phyloP scores from a whole-genome alignment of 37 sponge, comb jelly and placozoan genomes.

The Aphrocallistes beatrix region DNA sequence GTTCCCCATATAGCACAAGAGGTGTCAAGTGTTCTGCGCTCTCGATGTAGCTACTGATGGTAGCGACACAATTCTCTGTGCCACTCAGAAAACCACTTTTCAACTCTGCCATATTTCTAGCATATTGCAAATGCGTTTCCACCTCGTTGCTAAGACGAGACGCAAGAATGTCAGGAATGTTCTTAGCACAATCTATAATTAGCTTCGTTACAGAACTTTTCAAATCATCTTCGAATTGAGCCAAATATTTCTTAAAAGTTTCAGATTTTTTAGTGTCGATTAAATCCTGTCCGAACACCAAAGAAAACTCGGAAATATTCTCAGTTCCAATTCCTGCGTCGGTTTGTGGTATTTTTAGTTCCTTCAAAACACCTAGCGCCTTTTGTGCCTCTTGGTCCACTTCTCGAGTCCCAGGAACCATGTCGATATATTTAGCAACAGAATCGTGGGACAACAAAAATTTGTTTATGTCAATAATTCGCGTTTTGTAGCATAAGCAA shows the following conservation, averaged over 20 bases:
- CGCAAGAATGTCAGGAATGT: slow-evolving; percentile 1
- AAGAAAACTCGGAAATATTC: background rate
- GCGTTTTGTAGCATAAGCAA: slow-evolving; percentile 39
- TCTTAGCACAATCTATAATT: background rate
- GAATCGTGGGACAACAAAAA: slow-evolving; percentile 16
- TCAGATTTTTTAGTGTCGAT: slow-evolving; percentile 1
- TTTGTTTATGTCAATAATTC: slow-evolving; percentile 18
- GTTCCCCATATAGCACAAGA: slow-evolving; percentile 44
- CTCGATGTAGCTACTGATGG: background rate
- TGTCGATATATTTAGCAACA: slow-evolving; percentile 28
- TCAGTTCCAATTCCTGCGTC: slow-evolving; percentile 7
- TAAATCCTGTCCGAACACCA: slow-evolving; percentile 4
- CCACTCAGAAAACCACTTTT: background rate
- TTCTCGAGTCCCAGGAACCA: background rate
- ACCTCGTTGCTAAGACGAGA: slow-evolving; percentile 9
- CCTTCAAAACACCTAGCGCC: slow-evolving; percentile 29
- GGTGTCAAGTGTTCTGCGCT: slow-evolving; percentile 16
- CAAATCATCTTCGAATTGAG: background rate
- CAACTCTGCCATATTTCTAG: background rate
- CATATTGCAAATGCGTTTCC: background rate
- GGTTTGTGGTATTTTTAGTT: slow-evolving; percentile 27
- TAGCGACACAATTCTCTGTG: background rate
- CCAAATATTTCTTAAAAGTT: background rate
- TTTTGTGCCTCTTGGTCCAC: slow-evolving; percentile 33
- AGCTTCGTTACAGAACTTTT: background rate